Evolutionary conservation across 2,113 vertebrate genomes (phyloP).

Genomic region (Porphyrio hochstetteri): DNA sequence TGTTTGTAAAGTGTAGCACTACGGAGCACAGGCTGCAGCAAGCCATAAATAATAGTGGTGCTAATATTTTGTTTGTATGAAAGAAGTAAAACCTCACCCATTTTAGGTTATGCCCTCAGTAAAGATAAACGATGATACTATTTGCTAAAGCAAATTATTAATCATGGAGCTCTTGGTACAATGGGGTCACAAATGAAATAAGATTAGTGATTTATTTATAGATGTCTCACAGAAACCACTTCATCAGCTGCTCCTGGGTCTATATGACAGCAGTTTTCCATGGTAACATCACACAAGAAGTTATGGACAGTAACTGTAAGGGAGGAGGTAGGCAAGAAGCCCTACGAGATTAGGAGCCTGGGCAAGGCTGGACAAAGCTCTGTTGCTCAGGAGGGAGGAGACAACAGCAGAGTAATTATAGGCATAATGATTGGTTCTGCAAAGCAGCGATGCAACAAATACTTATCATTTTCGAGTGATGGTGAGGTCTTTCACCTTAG

Average conservation of each 20-base stretch:
- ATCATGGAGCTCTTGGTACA: not conserved
- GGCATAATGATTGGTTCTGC: not conserved
- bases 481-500: not conserved
- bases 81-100: not conserved
- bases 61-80: not conserved
- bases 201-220: not conserved
- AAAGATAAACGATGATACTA: not conserved
- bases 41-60: not conserved
- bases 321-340: not conserved
- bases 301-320: not conserved
- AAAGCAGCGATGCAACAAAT: not conserved
- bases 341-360: not conserved
- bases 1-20: not conserved
- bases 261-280: not conserved
- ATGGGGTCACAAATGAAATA: not conserved
- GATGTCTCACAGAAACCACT: not conserved
- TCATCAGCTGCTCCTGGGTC: not conserved
- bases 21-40: not conserved
- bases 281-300: not conserved
- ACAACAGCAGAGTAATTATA: not conserved
- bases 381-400: not conserved
- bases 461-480: not conserved
- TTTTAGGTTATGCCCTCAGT: not conserved
- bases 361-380: not conserved
- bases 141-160: not conserved